Base-by-base conservation (phyloP, 2,113 vertebrate genomes). In the Saguinus imperator region DNA sequence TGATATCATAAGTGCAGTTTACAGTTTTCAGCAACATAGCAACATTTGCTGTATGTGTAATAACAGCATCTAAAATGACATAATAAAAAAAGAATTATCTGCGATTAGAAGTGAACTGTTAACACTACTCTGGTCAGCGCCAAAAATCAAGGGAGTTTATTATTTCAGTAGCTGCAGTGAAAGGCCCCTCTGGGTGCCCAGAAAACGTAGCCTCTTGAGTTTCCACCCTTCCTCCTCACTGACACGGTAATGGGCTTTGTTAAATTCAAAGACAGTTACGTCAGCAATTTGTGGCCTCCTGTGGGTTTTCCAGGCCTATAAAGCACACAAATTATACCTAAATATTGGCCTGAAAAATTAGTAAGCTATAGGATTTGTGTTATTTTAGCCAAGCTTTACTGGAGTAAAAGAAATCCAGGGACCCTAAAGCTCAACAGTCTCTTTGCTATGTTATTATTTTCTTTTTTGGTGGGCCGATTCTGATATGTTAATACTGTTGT, bases 211-310 rank as follows among this genome's bases (percentile, higher is more conserved):
- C 92, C 96, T 72, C 32, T 87, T 85, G 96, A 95, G 98, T 96
- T 96, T 98, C 98, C 98, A 98, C 98, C 97, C 97, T 98, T 96
- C 98, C 98, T 98, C 98, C 97, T 98, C 98, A 97, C 95, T 98
- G 98, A 98, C 98, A 98, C 77, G 98, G 98, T 98, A 99, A 99
- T 98, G 98, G 98, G 98, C 98, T 99, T 99, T 99, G 98, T 99
- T 98, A 98, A 98, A 99, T 99, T 99, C 99, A 99, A 99, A 99
- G 99, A 99, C 99, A 98, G 98, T 99, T 99, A 99, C 98, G 98
- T 99, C 99, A 99, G 98, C 98, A 98, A 98, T 98, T 94, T 95
- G 97, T 97, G 98, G 98, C 98, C 99, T 98, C 98, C 98, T 95
- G 97, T 98, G 99, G 98, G 97, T 98, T 99, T 98, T 98, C 95